Evolutionary conservation across 1,140 invertebrate species (phyloP).

Genomic region (Bilobella aurantiaca): DNA sequence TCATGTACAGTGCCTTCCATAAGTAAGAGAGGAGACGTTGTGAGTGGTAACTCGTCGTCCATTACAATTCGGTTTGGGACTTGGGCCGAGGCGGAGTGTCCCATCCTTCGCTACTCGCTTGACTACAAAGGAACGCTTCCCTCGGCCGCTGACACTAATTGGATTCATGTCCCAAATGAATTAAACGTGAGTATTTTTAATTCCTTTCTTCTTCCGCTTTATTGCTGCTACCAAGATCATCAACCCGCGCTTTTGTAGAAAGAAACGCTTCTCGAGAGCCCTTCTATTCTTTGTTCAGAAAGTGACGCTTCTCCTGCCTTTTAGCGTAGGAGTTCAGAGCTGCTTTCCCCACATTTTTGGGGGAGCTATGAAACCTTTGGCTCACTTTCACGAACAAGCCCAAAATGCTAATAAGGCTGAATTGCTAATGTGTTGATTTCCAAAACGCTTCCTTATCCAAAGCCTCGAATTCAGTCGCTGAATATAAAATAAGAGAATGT

Average conservation of each 20-base stretch:
- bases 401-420: too few relatives aligned
- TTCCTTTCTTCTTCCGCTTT: neutral
- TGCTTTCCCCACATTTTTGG: too few relatives aligned
- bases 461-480: neutral
- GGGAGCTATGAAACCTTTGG: too few relatives aligned
- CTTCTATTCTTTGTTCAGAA: too few relatives aligned
- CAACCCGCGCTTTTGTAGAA: too few relatives aligned
- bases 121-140: constrained; percentile 50
- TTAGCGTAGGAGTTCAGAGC: too few relatives aligned
- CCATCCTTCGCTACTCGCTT: constrained; percentile 74
- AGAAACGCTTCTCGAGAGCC: too few relatives aligned
- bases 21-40: constrained; percentile 68
- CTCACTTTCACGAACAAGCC: too few relatives aligned
- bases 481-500: neutral
- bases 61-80: constrained; percentile 76
- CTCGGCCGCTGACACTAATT: constrained; percentile 13
- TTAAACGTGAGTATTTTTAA: constrained; percentile 7
- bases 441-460: too few relatives aligned
- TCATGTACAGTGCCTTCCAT: constrained; percentile 53
- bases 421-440: too few relatives aligned
- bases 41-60: constrained; percentile 76
- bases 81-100: constrained; percentile 81
- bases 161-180: constrained; percentile 18
- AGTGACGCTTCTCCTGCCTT: too few relatives aligned
- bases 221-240: neutral